Evolutionary conservation across 2,888 invertebrate genomes (phyloP).

Genomic region (Plebejus anna): DNA sequence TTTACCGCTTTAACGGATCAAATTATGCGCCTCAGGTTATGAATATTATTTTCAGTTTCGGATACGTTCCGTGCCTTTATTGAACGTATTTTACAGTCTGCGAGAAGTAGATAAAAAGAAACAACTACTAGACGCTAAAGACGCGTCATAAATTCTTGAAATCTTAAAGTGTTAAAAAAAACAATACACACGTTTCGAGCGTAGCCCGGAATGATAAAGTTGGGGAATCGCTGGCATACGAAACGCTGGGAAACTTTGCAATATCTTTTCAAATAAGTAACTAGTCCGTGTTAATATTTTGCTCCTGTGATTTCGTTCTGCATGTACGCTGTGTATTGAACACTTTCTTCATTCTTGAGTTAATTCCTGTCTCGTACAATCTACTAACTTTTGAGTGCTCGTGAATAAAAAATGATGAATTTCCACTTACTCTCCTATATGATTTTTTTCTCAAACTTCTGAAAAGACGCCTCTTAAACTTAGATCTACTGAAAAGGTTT

Average conservation of each 20-base stretch:
- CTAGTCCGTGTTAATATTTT: slow-evolving; percentile 69
- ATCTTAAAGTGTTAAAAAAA: slow-evolving; percentile 38
- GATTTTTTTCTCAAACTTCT: background rate
- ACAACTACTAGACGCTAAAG: slow-evolving; percentile 4
- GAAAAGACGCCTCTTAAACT: background rate
- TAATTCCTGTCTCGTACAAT: slow-evolving; percentile 71
- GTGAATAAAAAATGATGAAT: slow-evolving; percentile 47
- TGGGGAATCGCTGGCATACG: slow-evolving; percentile 54
- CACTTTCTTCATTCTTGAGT: slow-evolving; percentile 59
- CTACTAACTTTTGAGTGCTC: slow-evolving; percentile 63
- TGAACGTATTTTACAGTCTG: background rate
- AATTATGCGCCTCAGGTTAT: background rate
- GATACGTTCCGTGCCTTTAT: background rate
- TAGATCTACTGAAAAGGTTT: background rate
- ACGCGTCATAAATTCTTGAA: slow-evolving; percentile 32
- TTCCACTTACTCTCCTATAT: background rate
- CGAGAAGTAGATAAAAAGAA: background rate
- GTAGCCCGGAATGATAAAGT: slow-evolving; percentile 54
- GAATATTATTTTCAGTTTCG: background rate
- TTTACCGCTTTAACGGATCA: slow-evolving; percentile 33
- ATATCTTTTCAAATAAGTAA: slow-evolving; percentile 71
- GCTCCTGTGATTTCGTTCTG: slow-evolving; percentile 65
- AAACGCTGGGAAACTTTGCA: slow-evolving; percentile 63
- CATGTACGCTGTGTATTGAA: slow-evolving; percentile 61
- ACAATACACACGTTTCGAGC: slow-evolving; percentile 39